phyloP scores from a whole-genome alignment of 2,888 invertebrate genomes.

The Tillus elongatus region DNA sequence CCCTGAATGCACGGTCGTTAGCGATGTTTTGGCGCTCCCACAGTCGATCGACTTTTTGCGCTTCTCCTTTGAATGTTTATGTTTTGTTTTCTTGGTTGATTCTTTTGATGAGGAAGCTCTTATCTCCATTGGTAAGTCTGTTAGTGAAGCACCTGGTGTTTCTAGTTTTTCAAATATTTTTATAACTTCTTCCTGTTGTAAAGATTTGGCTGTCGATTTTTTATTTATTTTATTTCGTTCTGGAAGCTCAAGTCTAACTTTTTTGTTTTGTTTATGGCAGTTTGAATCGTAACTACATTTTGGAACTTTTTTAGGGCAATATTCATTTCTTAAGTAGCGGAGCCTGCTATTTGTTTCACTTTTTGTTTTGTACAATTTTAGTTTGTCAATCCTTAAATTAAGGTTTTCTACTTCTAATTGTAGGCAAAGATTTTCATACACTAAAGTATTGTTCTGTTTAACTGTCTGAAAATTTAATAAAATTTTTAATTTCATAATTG shows the following conservation, averaged over 20 bases:
- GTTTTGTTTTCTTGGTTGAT: background rate
- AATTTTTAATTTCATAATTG: too few relatives aligned
- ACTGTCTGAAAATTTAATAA: constrained; percentile 34
- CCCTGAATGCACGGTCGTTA: too few relatives aligned
- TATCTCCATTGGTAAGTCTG: background rate
- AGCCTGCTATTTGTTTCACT: constrained; percentile 32
- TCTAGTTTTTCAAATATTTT: background rate
- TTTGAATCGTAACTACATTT: too few relatives aligned
- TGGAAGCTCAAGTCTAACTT: background rate
- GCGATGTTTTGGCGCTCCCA: too few relatives aligned
- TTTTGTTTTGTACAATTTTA: constrained; percentile 28
- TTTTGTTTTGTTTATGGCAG: background rate
- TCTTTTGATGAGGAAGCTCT: background rate
- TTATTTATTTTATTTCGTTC: background rate
- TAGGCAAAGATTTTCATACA: constrained; percentile 39
- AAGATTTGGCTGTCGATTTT: too few relatives aligned
- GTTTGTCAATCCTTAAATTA: constrained; percentile 28
- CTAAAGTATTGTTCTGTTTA: constrained; percentile 37
- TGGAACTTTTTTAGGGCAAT: too few relatives aligned
- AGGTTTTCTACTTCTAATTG: constrained; percentile 36
- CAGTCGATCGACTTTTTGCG: constrained; percentile 3
- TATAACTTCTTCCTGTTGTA: background rate
- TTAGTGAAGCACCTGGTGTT: background rate
- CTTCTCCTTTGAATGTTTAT: too few relatives aligned
- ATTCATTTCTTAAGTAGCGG: constrained; percentile 21